Conservation (phyloP, 2,888 invertebrate species). For the Vesta saturnalis region DNA sequence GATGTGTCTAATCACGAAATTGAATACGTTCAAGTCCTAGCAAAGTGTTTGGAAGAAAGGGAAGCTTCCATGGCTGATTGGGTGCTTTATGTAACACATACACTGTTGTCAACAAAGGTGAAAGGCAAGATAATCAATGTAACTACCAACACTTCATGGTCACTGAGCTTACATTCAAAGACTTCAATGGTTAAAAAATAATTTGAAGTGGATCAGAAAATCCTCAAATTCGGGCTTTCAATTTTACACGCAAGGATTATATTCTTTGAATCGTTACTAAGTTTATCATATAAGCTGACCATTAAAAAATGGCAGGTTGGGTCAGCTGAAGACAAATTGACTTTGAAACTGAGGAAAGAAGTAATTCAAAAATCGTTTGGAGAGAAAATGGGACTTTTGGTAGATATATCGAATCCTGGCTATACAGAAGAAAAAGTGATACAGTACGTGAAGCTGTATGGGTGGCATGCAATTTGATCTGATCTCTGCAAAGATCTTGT, state of each 20-base stretch:
- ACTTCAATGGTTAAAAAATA: conserved; percentile 15
- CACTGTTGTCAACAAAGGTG: too few relatives aligned
- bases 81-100: too few relatives aligned
- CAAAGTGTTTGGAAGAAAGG: too few relatives aligned
- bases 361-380: conserved; percentile 36
- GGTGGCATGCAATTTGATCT: too few relatives aligned
- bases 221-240: conserved; percentile 48
- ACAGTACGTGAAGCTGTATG: conserved; percentile 49
- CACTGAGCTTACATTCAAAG: conserved; percentile 35
- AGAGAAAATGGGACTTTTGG: conserved; percentile 30
- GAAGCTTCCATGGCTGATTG: too few relatives aligned
- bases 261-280: conserved; percentile 50
- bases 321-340: not conserved
- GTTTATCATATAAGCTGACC: conserved; percentile 51
- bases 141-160: conserved; percentile 33
- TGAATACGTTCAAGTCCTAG: too few relatives aligned
- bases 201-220: conserved; percentile 28
- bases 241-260: conserved; percentile 49
- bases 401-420: conserved; percentile 26
- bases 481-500: not conserved
- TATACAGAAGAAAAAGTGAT: conserved; percentile 41
- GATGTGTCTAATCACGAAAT: too few relatives aligned
- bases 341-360: not conserved
- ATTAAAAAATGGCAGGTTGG: conserved; percentile 48
- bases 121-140: conserved; percentile 42